Base-by-base conservation (phyloP, 2,888 invertebrate genomes). In the Andrena dorsata region DNA sequence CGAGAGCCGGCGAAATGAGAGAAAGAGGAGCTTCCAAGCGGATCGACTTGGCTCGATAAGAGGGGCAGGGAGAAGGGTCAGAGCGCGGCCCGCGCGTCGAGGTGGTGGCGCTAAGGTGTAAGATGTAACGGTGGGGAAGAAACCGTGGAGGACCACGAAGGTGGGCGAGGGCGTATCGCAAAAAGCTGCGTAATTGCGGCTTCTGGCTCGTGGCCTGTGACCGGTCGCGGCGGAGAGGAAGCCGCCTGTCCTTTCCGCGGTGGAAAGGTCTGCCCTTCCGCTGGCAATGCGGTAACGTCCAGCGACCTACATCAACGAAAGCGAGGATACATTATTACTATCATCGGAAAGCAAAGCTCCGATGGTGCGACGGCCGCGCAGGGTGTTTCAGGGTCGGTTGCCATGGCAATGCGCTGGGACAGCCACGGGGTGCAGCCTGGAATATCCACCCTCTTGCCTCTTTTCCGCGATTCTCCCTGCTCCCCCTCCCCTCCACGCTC, bases 341-440 rank as follows among this genome's bases (percentile, higher is more conserved):
- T 90, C 92, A 93, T 93, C 91, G 93, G 90, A 91, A 92, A 92
- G 92, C 92, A 91, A 92, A 92, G 92, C 92, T 89, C 88, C 89
- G 88, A 90, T 90, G 90, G 89, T 89, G 87, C 90, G 90, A 89
- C 91, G 89, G 89, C 89, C 89, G 89, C 89, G 89, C 90, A 90
- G 92, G 91, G 92, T 91, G 90, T 91, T 91, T 90, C 91, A 91
- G 91, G 90, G 91, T 90, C 90, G 91, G 93, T 93, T 92, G 90
- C 92, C 92, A 93, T 93, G 92, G 91, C 79, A 84, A 91, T 88
- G 83, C 85, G 84, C 87, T 87, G 90, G 89, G 86, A 88, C 88
- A 86, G 83, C 80, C 76, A 89, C 84, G 84, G 85, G 87, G 88
- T 88, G 86, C 90, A 86, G 88, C 90, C 89, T 87, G 90, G 89